Evolutionary conservation across 2,797 vertebrate species (phyloP).

Genomic region (Hippocampus kuda): DNA sequence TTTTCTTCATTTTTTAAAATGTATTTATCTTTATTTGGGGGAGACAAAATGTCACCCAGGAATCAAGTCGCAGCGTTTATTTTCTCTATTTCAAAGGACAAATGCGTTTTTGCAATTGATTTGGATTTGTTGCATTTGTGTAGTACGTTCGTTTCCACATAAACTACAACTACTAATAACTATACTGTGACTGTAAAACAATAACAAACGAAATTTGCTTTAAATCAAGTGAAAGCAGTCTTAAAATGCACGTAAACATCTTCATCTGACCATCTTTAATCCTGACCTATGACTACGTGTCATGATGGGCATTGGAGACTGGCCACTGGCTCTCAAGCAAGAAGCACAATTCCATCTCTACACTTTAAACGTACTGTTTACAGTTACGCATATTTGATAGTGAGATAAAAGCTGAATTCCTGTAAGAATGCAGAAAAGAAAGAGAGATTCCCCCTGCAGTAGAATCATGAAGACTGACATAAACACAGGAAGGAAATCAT

Average conservation of each 20-base stretch:
- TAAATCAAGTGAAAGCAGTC: neutral
- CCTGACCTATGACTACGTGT: neutral
- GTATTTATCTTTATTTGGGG: too few species aligned
- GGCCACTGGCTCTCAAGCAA: neutral
- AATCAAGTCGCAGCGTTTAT: too few species aligned
- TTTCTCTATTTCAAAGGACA: too few species aligned
- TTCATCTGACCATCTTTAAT: neutral
- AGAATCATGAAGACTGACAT: slow-evolving; percentile 20
- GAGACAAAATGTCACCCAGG: too few species aligned
- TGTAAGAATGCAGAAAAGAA: neutral
- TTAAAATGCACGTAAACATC: neutral
- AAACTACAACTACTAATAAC: too few species aligned
- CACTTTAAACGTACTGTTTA: neutral
- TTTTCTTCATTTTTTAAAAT: too few species aligned
- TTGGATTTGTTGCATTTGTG: too few species aligned
- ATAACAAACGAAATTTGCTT: neutral
- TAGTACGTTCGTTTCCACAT: too few species aligned
- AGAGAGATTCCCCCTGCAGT: slow-evolving; percentile 9
- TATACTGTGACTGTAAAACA: neutral
- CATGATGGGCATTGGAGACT: neutral
- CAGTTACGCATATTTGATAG: neutral
- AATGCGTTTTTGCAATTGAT: too few species aligned
- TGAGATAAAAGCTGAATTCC: neutral
- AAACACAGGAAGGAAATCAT: slow-evolving; percentile 58
- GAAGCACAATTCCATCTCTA: neutral